Evolutionary conservation across 2,113 vertebrate genomes (phyloP).

Genomic region (Gobiocypris rarus): DNA sequence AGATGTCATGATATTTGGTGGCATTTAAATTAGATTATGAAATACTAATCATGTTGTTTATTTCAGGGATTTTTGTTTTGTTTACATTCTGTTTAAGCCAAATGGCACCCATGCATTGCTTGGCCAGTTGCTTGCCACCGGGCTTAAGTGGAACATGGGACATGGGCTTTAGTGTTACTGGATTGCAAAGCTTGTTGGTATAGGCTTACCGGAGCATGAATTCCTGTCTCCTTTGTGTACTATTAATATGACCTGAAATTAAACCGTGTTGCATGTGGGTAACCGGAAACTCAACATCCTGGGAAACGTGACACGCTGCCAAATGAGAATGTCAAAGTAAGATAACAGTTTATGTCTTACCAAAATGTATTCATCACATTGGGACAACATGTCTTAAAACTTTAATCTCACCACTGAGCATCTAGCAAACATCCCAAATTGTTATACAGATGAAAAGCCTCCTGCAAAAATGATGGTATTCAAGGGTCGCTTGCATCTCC

Average conservation of each 20-base stretch:
- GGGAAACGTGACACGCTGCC: not conserved
- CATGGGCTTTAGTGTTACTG: slow-evolving; percentile 54
- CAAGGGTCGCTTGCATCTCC: not conserved
- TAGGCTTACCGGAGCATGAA: slow-evolving; percentile 66
- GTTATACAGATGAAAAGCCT: not conserved
- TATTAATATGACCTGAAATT: slow-evolving; percentile 73
- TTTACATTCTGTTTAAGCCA: slow-evolving; percentile 11
- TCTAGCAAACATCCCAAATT: not conserved
- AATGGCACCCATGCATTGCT: not conserved
- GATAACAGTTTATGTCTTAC: too few relatives aligned
- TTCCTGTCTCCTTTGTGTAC: slow-evolving; percentile 65
- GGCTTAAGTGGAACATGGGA: slow-evolving; percentile 17
- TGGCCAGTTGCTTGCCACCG: not conserved
- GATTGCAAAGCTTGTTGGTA: slow-evolving; percentile 56
- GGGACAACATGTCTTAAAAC: not conserved
- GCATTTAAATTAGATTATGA: not conserved
- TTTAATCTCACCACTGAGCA: not conserved
- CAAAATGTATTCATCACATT: not conserved
- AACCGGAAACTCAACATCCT: slow-evolving; percentile 63
- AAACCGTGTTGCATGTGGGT: slow-evolving; percentile 71
- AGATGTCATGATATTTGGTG: too few relatives aligned
- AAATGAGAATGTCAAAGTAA: not conserved
- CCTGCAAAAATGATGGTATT: not conserved
- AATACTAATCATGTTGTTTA: not conserved
- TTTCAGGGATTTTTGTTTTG: slow-evolving; percentile 1